Evolutionary conservation across 2,888 invertebrate genomes (phyloP), one percentile per base, ranked within the genome.

Genomic region (Hyppa rectilinea): DNA sequence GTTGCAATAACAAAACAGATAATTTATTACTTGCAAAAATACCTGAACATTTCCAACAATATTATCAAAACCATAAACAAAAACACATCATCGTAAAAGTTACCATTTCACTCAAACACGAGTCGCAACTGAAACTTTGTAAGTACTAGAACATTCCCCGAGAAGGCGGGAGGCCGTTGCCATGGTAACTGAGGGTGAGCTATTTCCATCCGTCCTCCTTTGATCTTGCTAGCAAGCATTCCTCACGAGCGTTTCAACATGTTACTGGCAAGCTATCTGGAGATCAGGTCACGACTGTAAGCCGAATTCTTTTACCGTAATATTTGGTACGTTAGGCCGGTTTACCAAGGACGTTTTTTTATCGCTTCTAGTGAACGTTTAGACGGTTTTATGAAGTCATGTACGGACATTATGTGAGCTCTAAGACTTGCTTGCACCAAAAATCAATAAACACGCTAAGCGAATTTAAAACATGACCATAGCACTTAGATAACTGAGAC

Each of bases 161-260:
- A 61, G 75, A 80, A 77, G 67, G 83, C 84, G 89, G 91, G 91
- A 90, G 92, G 77, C 83, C 86, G 93, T 94, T 89, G 82, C 89
- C 87, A 93, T 91, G 87, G 84, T 83, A 84, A 94, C 92, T 83
- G 81, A 85, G 83, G 79, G 83, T 83, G 86, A 74, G 82, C 89
- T 91, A 92, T 91, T 91, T 91, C 83, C 68, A 85, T 68, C 71
- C 66, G 87, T 81, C 75, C 81, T 79, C 82, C 85, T 88, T 88
- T 87, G 87, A 88, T 89, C 89, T 88, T 87, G 85, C 87, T 76
- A 84, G 82, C 85, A 80, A 74, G 77, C 85, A 85, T 83, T 83
- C 84, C 78, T 75, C 58, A 59, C 75, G 74, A 59, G 23, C 59
- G 64, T 88, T 88, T 86, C 88, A 75, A 87, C 86, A 84, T 75